A percentile compares a stretch with the other conserved stretches of the same genome.
Evolutionary conservation across 2,888 invertebrate species (phyloP).

Genomic region (Polietes domitor): DNA sequence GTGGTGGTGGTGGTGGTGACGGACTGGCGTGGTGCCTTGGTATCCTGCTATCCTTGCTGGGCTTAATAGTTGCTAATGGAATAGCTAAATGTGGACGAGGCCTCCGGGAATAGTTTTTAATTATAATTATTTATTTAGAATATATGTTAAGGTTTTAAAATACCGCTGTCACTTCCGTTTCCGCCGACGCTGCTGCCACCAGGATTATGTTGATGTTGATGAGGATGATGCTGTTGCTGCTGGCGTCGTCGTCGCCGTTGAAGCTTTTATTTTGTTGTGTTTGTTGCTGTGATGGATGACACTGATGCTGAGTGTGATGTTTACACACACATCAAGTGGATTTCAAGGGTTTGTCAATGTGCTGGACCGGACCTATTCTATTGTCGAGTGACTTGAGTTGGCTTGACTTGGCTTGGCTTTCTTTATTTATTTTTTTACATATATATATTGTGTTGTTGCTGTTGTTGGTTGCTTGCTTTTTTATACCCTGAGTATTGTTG

Average conservation of each 20-base stretch:
- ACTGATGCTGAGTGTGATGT: constrained; percentile 16
- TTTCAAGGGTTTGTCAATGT: constrained; percentile 16
- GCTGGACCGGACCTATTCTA: constrained; percentile 7
- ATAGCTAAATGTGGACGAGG: background rate
- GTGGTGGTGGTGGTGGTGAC: too few relatives aligned
- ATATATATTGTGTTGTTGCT: background rate
- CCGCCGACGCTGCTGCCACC: background rate
- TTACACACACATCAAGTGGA: constrained; percentile 24
- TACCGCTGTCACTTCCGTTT: background rate
- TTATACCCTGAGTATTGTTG: background rate
- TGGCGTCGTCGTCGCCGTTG: background rate
- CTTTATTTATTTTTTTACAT: constrained; percentile 4
- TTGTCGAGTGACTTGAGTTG: constrained; percentile 7
- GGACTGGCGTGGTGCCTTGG: background rate
- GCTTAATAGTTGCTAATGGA: constrained; percentile 20
- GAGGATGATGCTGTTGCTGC: background rate
- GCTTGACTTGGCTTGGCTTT: background rate
- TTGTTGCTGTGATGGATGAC: background rate
- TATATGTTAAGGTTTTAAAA: background rate
- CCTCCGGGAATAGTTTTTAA: constrained; percentile 34
- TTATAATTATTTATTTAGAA: constrained; percentile 31
- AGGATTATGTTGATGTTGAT: constrained; percentile 35
- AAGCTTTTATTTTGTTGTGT: background rate
- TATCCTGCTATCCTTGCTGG: background rate
- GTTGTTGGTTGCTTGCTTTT: background rate